phyloP scores from a whole-genome alignment of 1,140 invertebrate species.

The Drosophila fuyamai region DNA sequence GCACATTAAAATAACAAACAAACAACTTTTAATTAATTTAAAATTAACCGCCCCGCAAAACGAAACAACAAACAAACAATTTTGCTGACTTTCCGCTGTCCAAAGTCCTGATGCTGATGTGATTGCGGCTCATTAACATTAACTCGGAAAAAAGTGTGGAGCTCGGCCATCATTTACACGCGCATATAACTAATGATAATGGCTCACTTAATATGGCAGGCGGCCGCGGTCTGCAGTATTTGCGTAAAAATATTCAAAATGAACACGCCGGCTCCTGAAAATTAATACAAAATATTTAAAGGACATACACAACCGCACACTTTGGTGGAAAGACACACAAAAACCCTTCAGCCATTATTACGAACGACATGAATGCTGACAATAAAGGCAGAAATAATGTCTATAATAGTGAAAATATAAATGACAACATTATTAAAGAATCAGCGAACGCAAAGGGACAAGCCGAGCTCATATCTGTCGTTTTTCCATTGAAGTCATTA shows the following conservation, averaged over 20 bases:
- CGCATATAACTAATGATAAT: conserved; percentile 70
- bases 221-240: conserved; percentile 40
- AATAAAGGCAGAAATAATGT: conserved; percentile 50
- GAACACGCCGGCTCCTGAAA: conserved; percentile 10
- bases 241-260: conserved; percentile 41
- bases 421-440: conserved; percentile 73
- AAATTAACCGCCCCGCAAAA: conserved; percentile 55
- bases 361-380: conserved; percentile 64
- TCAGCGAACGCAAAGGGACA: conserved; percentile 34
- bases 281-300: conserved; percentile 48
- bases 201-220: conserved; percentile 64
- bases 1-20: conserved; percentile 38
- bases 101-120: conserved; percentile 44
- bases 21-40: conserved; percentile 64
- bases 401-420: conserved; percentile 55
- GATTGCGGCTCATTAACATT: conserved; percentile 65
- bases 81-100: conserved; percentile 22
- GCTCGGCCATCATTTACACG: conserved; percentile 32
- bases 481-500: conserved; percentile 59
- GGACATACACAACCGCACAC: conserved; percentile 15
- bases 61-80: conserved; percentile 48
- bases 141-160: conserved; percentile 23
- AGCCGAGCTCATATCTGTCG: conserved; percentile 47
- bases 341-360: conserved; percentile 37
- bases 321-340: conserved; percentile 21